Base-by-base conservation (phyloP, 2,113 vertebrate species). In the Apus apus region DNA sequence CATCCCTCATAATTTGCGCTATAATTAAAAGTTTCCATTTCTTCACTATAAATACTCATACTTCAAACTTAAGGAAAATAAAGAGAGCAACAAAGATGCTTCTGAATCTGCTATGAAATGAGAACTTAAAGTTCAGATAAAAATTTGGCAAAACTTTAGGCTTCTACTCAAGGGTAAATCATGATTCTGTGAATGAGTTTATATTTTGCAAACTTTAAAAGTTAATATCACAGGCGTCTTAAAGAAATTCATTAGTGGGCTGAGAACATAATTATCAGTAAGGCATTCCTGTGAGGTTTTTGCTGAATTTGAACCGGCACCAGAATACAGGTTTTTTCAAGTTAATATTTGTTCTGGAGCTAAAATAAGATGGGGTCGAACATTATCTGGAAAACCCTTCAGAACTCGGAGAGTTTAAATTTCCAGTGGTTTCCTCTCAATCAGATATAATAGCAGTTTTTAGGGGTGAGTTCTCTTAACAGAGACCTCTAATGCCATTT, bases 1-100 rank as follows among this genome's bases (percentile, higher is more conserved):
- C 3, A 61, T 14, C 29, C 6, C 14, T 90, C 94, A 30, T 21
- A 75, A 90, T 92, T 94, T 91, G 34, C 32, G 2, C 75, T 90
- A 81, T 71, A 46, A 67, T 34, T 91, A 57, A 87, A 78, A 75
- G 79, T 92, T 86, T 92, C 34, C 32, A 11, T 89, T 95, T 93
- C 54, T 84, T 96, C 18, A 40, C 36, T 61, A 12, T 50, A 93
- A 87, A 62, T 15, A 87, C 54, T 94, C 23, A 48, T 77, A 62
- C 43, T 56, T 48, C 23, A 88, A 72, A 89, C 12, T 88, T 89
- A 23, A 19, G 13, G 46, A 87, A 94, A 67, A 61, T 1, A 22
- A 80, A 75, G 2, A 61, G 15, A 77, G 13, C 25, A 90, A 38
- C 4, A 38, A 58, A 65, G 23, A 46, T 20, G 3, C 8, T 64